Base-by-base conservation (phyloP, 1,140 invertebrate genomes). In the Diabrotica virgifera region DNA sequence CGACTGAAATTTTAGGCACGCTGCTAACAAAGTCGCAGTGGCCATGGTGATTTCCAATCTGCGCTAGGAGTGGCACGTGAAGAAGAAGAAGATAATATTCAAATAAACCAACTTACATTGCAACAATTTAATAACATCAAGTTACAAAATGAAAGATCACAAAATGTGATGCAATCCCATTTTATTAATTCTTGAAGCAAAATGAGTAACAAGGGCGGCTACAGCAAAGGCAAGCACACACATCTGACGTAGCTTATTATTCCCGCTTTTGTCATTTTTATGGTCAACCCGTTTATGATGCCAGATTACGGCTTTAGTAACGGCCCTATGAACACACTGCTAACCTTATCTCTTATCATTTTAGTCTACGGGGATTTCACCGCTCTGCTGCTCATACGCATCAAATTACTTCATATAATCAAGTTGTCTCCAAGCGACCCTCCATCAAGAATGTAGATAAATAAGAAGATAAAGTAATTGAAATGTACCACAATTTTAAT, bases 261-360 rank as follows among this genome's bases (percentile, higher is more conserved):
- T 57, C 36, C 9, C 14, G 55, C 55, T 46, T 59, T 62, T 62
- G 60, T 62, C 60, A 62, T 62, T 62, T 62, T 62, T 62, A 62
- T 50, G 60, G 60, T 62, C 60, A 62, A 54, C 60, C 60, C 13
- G 60, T 62, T 62, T 62, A 62, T 62, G 60, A 40, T 6, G 52
- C 36, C n/a, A 54, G 60, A 62, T 62, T 62, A 62, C 12, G 60
- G 52, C 60, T 46, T 54, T 24, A 38, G 52, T 54, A 53, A 62
- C 52, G 60, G 52, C 52, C 37, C n/a, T 54, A 59, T 59, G 58
- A 59, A 59, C 58, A 59, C 36, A 36, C 24, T n/a, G 36, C 10
- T 36, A 8, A 57, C 55, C 55, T 57, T 57, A 57, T 57, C 55
- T 57, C 55, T 57, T 13, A 57, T 57, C 55, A 12, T 36, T 57